Conservation (phyloP, 2,113 vertebrate genomes). For the Cyanoramphus novaezelandiae region DNA sequence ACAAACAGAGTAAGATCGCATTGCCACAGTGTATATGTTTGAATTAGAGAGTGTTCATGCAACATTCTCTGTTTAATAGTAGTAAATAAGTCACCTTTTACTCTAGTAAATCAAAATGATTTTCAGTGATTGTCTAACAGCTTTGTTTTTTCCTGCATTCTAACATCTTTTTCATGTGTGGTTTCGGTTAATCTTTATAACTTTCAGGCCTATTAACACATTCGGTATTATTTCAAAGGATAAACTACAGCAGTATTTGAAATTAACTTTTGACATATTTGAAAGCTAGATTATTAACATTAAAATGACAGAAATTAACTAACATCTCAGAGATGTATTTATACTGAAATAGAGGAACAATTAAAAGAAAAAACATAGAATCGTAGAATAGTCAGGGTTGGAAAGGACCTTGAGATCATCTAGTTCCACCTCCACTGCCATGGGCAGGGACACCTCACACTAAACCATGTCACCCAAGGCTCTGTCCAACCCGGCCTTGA, state of each 20-base stretch:
- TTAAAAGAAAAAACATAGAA: not conserved
- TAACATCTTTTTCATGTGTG: not conserved
- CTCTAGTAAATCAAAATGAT: not conserved
- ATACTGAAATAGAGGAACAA: not conserved
- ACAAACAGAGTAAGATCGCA: not conserved
- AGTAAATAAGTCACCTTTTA: not conserved
- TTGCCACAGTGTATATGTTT: not conserved
- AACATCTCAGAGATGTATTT: not conserved
- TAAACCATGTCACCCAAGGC: too few species aligned
- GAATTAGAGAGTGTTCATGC: not conserved
- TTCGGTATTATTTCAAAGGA: not conserved
- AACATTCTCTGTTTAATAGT: not conserved
- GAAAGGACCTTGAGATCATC: too few species aligned
- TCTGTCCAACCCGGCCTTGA: too few species aligned
- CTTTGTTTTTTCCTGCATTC: not conserved
- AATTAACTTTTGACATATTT: not conserved
- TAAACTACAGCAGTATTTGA: not conserved
- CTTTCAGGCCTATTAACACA: not conserved
- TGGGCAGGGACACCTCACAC: too few species aligned
- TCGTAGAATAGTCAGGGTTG: too few species aligned
- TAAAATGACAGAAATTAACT: not conserved
- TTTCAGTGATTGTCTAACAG: not conserved
- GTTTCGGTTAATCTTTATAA: not conserved
- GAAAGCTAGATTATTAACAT: not conserved
- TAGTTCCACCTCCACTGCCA: too few species aligned